phyloP scores from a whole-genome alignment of 2,113 vertebrate genomes.

The Sisor rabdophorus region DNA sequence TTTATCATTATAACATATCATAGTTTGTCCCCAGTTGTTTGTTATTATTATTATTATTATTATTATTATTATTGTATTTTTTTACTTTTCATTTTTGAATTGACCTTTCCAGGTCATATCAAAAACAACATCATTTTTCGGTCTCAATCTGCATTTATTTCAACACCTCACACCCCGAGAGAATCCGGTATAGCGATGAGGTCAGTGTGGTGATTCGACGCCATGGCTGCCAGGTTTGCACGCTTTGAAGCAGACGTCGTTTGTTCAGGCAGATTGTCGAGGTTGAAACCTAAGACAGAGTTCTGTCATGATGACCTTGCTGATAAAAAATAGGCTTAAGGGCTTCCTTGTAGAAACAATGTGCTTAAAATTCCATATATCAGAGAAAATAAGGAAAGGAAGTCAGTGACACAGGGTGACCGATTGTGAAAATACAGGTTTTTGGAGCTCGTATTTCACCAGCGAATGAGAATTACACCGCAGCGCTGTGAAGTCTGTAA shows the following conservation, averaged over 20 bases:
- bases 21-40: background rate
- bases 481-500: background rate
- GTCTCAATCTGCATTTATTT: background rate
- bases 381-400: slow-evolving; percentile 33
- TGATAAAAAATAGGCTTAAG: slow-evolving; percentile 48
- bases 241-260: slow-evolving; percentile 43
- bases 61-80: no score
- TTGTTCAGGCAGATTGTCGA: slow-evolving; percentile 46
- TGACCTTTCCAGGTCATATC: slow-evolving; percentile 28
- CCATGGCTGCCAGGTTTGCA: slow-evolving; percentile 21
- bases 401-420: slow-evolving; percentile 20
- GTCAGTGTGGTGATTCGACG: slow-evolving; percentile 21
- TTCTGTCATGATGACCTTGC: slow-evolving; percentile 44
- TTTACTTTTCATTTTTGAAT: background rate
- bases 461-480: background rate
- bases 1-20: no score
- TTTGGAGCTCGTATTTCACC: slow-evolving; percentile 4
- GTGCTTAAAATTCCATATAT: slow-evolving; percentile 45
- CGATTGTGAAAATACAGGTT: slow-evolving; percentile 19
- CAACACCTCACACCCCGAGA: slow-evolving; percentile 6
- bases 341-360: slow-evolving; percentile 44
- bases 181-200: slow-evolving; percentile 1
- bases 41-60: background rate
- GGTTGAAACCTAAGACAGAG: slow-evolving; percentile 39
- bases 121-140: background rate